These are phyloP conservation scores for Dinocampus coccinellae DNA, from an alignment of 2,888 invertebrate species.

Conservation along the genomic window DNA sequence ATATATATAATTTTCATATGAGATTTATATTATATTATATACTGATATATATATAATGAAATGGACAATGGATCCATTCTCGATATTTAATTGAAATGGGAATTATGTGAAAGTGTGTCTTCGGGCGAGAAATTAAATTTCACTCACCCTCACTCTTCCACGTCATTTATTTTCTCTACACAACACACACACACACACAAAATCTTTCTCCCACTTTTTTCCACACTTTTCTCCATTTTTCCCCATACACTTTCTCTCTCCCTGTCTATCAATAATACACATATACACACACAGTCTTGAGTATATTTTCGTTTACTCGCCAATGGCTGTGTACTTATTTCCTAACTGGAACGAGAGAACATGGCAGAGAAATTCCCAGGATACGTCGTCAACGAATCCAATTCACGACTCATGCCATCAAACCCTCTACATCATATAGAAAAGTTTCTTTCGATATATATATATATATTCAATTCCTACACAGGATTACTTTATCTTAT, in stretches of 20 bases:
- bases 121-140: constrained; percentile 13
- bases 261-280: too few relatives aligned
- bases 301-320: background rate
- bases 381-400: constrained; percentile 41
- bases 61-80: constrained; percentile 4
- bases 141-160: background rate
- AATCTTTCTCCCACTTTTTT: too few relatives aligned
- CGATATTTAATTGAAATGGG: background rate
- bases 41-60: background rate
- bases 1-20: too few relatives aligned
- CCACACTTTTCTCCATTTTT: too few relatives aligned
- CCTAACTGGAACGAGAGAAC: background rate
- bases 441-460: constrained; percentile 3
- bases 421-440: constrained; percentile 18
- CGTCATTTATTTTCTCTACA: background rate
- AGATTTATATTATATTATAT: too few relatives aligned
- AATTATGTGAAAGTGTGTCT: constrained; percentile 4
- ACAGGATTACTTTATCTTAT: background rate
- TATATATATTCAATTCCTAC: background rate
- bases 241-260: too few relatives aligned
- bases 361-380: constrained; percentile 29
- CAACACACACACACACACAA: too few relatives aligned
- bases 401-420: constrained; percentile 36
- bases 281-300: too few relatives aligned
- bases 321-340: background rate